A percentile compares a stretch with the other conserved stretches of the same genome.
Evolutionary conservation across 2,113 vertebrate genomes (phyloP).

Genomic region (Morone chrysops): DNA sequence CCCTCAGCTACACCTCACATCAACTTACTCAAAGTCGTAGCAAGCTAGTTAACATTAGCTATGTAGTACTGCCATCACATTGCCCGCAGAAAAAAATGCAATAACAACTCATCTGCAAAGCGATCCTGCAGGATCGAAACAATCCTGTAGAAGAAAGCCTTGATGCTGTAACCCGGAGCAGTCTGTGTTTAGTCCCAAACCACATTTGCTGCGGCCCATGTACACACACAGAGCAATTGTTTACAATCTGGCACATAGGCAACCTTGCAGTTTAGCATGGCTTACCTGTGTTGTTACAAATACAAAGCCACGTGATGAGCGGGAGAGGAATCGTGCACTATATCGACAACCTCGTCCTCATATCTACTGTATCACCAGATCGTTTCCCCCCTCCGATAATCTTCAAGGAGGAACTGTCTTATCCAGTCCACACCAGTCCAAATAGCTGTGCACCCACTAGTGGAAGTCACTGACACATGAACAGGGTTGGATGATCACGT

Average conservation of each 20-base stretch:
- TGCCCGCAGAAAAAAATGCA: not conserved
- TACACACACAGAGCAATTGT: not conserved
- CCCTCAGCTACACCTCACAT: not conserved
- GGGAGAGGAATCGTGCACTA: not conserved
- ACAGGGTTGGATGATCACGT: constrained; percentile 25
- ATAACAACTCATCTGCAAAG: not conserved
- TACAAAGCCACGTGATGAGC: not conserved
- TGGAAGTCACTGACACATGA: constrained; percentile 34
- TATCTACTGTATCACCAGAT: not conserved
- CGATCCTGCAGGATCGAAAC: too few species aligned
- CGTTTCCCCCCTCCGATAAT: not conserved
- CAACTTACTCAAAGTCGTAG: constrained; percentile 1
- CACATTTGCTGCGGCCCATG: constrained; percentile 1
- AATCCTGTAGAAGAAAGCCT: accelerated
- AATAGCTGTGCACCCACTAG: constrained; percentile 25
- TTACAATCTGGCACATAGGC: constrained; percentile 5
- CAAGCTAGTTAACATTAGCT: constrained; percentile 13
- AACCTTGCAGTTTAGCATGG: not conserved
- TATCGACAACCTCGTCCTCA: not conserved
- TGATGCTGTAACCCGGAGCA: accelerated
- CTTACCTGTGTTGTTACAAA: constrained; percentile 47
- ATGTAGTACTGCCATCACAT: not conserved
- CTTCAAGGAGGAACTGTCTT: not conserved
- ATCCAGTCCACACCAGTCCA: not conserved
- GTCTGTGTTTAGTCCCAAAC: not conserved